phyloP scores from a whole-genome alignment of 2,797 vertebrate genomes.

The Emys orbicularis region DNA sequence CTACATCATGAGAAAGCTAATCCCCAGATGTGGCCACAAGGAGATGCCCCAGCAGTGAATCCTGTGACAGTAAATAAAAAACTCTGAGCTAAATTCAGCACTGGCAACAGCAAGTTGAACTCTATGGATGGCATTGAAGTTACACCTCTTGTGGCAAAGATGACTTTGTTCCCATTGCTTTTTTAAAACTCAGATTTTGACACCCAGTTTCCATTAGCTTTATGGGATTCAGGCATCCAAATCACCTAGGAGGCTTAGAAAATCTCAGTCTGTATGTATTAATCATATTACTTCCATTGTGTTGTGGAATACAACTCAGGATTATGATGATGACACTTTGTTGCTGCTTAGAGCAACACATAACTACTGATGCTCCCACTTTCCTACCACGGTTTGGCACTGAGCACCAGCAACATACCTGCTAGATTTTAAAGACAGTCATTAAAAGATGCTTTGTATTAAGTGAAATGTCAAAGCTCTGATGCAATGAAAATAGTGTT shows the following conservation, averaged over 20 bases:
- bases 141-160: neutral
- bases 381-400: neutral
- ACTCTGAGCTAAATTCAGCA: neutral
- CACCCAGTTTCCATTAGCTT: neutral
- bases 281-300: neutral
- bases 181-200: neutral
- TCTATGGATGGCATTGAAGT: neutral
- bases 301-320: neutral
- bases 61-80: neutral
- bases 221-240: neutral
- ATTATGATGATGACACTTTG: neutral
- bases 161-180: neutral
- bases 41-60: neutral
- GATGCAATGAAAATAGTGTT: neutral
- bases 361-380: neutral
- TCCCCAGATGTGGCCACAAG: neutral
- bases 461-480: neutral
- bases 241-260: neutral
- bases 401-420: neutral
- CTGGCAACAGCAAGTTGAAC: neutral
- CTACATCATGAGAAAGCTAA: neutral
- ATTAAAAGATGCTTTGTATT: neutral
- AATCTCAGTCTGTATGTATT: neutral
- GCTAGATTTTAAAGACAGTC: fast-evolving
- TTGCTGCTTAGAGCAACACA: neutral